Conservation (phyloP, 2,888 invertebrate species). For the Nineta flava region DNA sequence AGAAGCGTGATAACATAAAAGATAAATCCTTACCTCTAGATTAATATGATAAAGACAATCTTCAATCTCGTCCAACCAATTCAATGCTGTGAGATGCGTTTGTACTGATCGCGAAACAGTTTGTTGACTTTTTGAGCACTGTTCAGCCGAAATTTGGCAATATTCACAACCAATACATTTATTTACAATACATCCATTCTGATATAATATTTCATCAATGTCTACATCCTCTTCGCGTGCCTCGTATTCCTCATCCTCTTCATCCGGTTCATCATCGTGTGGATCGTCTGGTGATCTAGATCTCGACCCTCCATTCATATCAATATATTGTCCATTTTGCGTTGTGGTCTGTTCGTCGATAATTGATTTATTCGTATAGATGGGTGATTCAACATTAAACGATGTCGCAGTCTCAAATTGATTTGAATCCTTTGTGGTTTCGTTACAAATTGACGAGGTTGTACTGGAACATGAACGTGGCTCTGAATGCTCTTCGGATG, state of each 20-base stretch:
- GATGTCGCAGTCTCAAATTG: conserved; percentile 11
- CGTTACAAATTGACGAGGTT: conserved; percentile 6
- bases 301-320: no score
- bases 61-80: conserved; percentile 25
- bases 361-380: neutral
- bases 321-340: no score
- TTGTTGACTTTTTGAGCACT: conserved; percentile 2
- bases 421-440: conserved; percentile 10
- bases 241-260: neutral
- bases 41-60: conserved; percentile 36
- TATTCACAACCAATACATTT: neutral
- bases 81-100: conserved; percentile 32
- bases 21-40: conserved; percentile 40
- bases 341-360: neutral
- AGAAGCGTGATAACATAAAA: no score
- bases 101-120: conserved; percentile 33
- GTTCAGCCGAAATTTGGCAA: conserved; percentile 3
- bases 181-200: conserved; percentile 1
- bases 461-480: neutral
- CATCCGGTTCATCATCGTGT: neutral
- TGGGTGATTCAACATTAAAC: neutral
- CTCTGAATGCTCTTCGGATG: neutral
- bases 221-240: conserved; percentile 1
- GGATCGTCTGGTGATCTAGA: neutral
- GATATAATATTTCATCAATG: conserved; percentile 1